A percentile compares a stretch with the other conserved stretches of the same genome.
Conservation (phyloP, 2,113 vertebrate species). For the Muntiacus reevesi region DNA sequence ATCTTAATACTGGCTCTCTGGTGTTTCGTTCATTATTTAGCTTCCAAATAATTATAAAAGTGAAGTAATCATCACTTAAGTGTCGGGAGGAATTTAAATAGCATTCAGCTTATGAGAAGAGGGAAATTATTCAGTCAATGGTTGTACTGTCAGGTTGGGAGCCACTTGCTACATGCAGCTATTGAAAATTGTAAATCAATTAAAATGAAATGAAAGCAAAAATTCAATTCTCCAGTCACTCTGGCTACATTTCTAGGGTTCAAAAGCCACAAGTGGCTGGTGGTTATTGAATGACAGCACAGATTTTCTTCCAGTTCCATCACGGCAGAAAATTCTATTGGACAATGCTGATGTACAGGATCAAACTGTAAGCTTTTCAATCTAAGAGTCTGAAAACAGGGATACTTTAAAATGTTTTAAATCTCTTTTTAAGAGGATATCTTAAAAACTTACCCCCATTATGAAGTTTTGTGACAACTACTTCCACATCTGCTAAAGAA, state of each 20-base stretch:
- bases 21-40: background rate
- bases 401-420: background rate
- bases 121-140: background rate
- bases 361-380: background rate
- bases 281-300: background rate
- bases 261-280: background rate
- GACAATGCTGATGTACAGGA: background rate
- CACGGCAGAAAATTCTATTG: background rate
- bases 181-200: background rate
- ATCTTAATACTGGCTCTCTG: background rate
- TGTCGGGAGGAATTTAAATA: constrained; percentile 15
- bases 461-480: constrained; percentile 87
- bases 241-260: background rate
- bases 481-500: constrained; percentile 89
- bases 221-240: background rate
- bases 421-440: background rate
- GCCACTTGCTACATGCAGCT: background rate
- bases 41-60: constrained; percentile 28
- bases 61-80: background rate
- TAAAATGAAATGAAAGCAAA: constrained; percentile 2
- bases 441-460: constrained; percentile 71
- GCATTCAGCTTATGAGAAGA: background rate
- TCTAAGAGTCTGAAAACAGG: background rate
- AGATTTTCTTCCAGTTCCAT: background rate
- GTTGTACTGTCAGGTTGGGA: background rate